These are phyloP conservation scores for Sarotherodon lohbergeri DNA, from an alignment of 2,113 vertebrate species.

Conservation along the genomic window DNA sequence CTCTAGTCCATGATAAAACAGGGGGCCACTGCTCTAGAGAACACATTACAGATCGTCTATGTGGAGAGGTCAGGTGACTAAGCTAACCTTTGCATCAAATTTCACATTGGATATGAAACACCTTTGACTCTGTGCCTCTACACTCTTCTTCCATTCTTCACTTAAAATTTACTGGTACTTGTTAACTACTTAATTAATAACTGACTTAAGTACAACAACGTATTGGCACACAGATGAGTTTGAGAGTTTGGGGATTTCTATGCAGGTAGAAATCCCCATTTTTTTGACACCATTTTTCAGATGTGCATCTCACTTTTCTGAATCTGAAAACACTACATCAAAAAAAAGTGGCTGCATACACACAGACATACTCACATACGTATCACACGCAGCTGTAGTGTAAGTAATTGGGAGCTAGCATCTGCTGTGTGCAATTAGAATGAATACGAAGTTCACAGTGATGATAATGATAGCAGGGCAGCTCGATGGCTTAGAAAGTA, in stretches of 20 bases:
- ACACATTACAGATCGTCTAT: neutral
- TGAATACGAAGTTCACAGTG: constrained; percentile 53
- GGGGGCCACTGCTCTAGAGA: neutral
- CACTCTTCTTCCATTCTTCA: neutral
- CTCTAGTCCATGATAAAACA: neutral
- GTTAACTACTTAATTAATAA: neutral
- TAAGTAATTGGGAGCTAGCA: constrained; percentile 65
- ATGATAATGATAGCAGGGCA: constrained; percentile 64
- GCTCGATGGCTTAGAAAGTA: constrained; percentile 62
- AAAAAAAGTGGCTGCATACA: neutral
- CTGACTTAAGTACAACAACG: neutral
- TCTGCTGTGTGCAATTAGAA: constrained; percentile 72
- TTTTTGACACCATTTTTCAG: neutral
- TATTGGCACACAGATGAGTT: neutral
- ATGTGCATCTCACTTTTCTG: neutral
- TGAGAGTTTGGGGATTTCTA: neutral
- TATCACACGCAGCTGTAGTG: constrained; percentile 32
- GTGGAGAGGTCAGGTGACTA: neutral
- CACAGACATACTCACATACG: neutral
- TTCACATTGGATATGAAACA: neutral
- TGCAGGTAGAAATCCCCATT: neutral
- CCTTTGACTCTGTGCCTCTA: neutral
- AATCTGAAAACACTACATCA: neutral
- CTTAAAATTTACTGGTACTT: neutral
- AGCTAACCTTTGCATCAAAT: neutral